These are phyloP conservation scores for Leptodirus hochenwartii DNA, from an alignment of 2,888 invertebrate species.

Conservation along the genomic window DNA sequence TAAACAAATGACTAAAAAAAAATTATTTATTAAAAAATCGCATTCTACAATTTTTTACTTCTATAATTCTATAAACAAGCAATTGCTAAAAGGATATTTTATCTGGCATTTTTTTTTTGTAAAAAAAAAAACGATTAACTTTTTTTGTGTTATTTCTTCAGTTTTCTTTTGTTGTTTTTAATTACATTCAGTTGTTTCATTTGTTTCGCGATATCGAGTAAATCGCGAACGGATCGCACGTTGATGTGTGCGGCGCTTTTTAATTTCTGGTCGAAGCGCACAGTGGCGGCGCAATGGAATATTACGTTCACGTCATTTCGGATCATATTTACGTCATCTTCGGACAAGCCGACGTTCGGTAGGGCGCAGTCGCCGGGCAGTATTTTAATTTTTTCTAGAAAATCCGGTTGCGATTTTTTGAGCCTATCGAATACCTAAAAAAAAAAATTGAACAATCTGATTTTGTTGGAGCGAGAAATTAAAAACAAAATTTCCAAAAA, in stretches of 20 bases:
- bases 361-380: slow-evolving; percentile 34
- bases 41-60: too few relatives aligned
- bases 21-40: too few relatives aligned
- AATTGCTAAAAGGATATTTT: too few relatives aligned
- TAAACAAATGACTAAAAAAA: too few relatives aligned
- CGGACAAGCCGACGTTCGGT: slow-evolving; percentile 33
- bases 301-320: slow-evolving; percentile 36
- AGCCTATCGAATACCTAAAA: slow-evolving; percentile 31
- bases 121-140: too few relatives aligned
- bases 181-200: slow-evolving; percentile 43
- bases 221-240: slow-evolving; percentile 29
- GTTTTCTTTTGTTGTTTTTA: too few relatives aligned
- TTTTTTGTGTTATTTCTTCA: too few relatives aligned
- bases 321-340: slow-evolving; percentile 29
- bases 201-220: slow-evolving; percentile 27
- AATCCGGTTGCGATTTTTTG: slow-evolving; percentile 27
- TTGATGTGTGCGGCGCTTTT: slow-evolving; percentile 30
- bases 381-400: slow-evolving; percentile 29
- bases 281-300: slow-evolving; percentile 36
- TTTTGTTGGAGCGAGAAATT: too few relatives aligned
- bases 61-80: too few relatives aligned
- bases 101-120: too few relatives aligned
- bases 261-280: slow-evolving; percentile 32
- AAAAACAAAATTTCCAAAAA: too few relatives aligned
- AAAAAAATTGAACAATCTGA: too few relatives aligned